Evolutionary conservation across 2,888 invertebrate genomes (phyloP).

Genomic region (Norana najaformis): DNA sequence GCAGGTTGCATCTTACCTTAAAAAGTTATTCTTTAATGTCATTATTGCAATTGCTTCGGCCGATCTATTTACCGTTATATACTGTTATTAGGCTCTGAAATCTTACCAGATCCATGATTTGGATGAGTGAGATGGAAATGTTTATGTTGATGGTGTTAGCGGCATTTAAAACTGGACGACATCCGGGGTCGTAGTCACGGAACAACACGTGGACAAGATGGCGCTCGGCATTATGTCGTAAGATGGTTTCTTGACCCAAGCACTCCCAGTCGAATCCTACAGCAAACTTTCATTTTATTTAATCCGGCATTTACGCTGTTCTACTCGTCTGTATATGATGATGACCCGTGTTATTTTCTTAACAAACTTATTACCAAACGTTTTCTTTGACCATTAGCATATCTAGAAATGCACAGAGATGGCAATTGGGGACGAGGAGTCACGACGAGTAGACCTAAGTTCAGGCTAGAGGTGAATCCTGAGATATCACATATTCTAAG

Average conservation of each 20-base stretch:
- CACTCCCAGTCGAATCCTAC: not conserved
- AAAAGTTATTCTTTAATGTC: not conserved
- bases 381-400: no score
- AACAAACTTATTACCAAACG: no score
- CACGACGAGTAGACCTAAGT: no score
- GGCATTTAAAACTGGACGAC: constrained; percentile 53
- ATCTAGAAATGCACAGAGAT: no score
- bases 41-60: not conserved
- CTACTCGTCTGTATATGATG: no score
- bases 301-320: not conserved
- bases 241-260: not conserved
- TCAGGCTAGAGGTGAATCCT: no score
- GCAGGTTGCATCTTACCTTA: not conserved
- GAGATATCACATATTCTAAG: no score
- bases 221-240: constrained; percentile 45
- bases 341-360: no score
- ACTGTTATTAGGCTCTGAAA: not conserved
- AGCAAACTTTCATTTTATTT: not conserved
- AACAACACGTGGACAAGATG: constrained; percentile 50
- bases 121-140: constrained; percentile 53
- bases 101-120: constrained; percentile 55
- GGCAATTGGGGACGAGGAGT: no score
- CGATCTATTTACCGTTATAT: not conserved
- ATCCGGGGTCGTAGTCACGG: constrained; percentile 50
- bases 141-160: constrained; percentile 49